A percentile compares a stretch with the other conserved stretches of the same genome.
Conservation (phyloP, 1,140 invertebrate species). For the Pseudachorutes palmiensis region DNA sequence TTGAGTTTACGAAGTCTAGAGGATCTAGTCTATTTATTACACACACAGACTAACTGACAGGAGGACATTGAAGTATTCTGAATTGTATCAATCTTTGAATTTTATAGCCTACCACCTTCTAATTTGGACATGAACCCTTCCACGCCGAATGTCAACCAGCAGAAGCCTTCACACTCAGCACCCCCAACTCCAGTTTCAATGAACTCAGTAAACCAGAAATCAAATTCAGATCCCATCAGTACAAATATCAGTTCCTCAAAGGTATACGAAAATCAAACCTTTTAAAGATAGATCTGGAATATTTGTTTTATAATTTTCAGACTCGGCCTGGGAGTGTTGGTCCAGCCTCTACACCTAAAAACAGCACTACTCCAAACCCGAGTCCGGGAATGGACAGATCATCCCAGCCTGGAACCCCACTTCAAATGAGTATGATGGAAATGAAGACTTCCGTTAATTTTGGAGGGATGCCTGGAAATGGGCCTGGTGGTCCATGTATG, state of each 20-base stretch:
- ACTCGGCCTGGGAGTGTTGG: conserved; percentile 36
- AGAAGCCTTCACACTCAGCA: conserved; percentile 36
- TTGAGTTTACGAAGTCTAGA: too few species aligned
- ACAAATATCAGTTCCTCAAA: conserved; percentile 27
- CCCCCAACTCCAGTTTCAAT: conserved; percentile 36
- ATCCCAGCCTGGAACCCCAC: conserved; percentile 37
- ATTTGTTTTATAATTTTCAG: conserved; percentile 16
- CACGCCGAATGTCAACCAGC: conserved; percentile 31
- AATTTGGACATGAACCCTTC: conserved; percentile 39
- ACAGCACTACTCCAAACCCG: conserved; percentile 37
- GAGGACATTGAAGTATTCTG: too few species aligned
- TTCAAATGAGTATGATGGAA: conserved; percentile 35
- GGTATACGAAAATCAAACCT: conserved; percentile 17
- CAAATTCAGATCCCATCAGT: conserved; percentile 24
- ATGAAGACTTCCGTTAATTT: conserved; percentile 30
- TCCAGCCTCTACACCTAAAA: conserved; percentile 34
- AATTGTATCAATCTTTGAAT: conserved; percentile 1
- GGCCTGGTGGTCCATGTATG: conserved; percentile 25
- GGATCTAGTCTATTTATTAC: too few species aligned
- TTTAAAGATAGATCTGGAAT: background rate
- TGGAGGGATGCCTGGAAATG: conserved; percentile 24
- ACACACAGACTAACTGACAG: too few species aligned
- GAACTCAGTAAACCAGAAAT: conserved; percentile 28
- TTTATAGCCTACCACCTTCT: conserved; percentile 39
- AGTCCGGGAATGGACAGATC: conserved; percentile 34